These are phyloP conservation scores for Cavia porcellus DNA, from an alignment of 2,113 vertebrate genomes.

Conservation along the genomic window DNA sequence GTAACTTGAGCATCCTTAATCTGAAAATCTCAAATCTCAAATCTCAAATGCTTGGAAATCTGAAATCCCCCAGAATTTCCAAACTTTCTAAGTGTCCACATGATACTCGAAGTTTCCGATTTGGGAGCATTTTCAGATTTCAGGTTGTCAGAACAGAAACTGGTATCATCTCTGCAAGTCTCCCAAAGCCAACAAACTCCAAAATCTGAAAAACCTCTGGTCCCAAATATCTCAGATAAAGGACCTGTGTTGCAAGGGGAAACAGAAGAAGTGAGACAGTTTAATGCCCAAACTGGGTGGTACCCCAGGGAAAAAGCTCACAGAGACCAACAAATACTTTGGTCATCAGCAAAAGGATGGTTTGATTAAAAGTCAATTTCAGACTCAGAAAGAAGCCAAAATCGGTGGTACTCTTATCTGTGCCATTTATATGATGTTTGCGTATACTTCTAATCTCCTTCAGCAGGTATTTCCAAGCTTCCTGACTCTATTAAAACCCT, in stretches of 20 bases:
- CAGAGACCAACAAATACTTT: not conserved
- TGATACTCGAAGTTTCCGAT: not conserved
- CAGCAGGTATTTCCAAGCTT: conserved; percentile 33
- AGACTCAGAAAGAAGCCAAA: not conserved
- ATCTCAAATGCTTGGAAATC: not conserved
- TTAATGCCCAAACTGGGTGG: not conserved
- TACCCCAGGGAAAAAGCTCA: not conserved
- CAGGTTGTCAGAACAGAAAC: not conserved
- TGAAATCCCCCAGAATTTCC: not conserved
- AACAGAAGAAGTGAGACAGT: not conserved
- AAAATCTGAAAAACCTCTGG: not conserved
- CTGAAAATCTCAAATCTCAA: not conserved
- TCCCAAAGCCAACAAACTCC: not conserved
- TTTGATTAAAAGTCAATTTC: not conserved
- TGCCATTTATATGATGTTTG: not conserved
- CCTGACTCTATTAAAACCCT: not conserved
- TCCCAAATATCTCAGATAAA: not conserved
- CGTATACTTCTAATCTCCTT: not conserved
- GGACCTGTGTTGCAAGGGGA: not conserved
- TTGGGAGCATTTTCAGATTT: not conserved
- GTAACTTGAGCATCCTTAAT: not conserved
- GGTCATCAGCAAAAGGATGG: not conserved
- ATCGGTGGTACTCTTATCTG: not conserved
- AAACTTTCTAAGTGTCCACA: not conserved
- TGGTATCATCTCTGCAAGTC: not conserved